Conservation (phyloP, 2,113 vertebrate species). For the Phylloscopus trochilus region DNA sequence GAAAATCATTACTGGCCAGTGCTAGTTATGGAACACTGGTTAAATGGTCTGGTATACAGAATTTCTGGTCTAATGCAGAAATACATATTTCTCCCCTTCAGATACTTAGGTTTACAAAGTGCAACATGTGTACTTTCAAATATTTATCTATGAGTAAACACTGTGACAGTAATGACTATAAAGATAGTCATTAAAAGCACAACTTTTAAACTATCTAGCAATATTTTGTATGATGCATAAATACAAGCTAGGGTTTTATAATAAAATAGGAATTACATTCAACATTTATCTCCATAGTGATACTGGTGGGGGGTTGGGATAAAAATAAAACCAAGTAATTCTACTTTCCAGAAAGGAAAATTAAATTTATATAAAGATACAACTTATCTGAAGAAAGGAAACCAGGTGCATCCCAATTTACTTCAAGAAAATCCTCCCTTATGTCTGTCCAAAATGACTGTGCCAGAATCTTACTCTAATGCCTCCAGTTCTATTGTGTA, state of each 20-base stretch:
- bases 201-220: background rate
- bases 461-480: background rate
- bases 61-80: background rate
- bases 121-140: background rate
- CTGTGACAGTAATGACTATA: background rate
- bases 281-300: background rate
- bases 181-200: background rate
- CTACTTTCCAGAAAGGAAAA: background rate
- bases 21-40: background rate
- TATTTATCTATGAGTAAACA: background rate
- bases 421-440: background rate
- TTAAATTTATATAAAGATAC: background rate
- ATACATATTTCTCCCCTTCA: fast-evolving
- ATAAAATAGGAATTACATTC: background rate
- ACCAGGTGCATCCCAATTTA: background rate
- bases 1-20: background rate
- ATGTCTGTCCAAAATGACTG: background rate
- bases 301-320: background rate
- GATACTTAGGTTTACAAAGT: background rate
- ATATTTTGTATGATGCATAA: background rate
- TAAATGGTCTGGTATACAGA: background rate
- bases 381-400: background rate
- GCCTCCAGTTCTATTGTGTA: background rate
- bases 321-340: background rate
- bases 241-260: background rate